Conservation (phyloP, 2,113 vertebrate genomes). For the Aviceda subcristata region DNA sequence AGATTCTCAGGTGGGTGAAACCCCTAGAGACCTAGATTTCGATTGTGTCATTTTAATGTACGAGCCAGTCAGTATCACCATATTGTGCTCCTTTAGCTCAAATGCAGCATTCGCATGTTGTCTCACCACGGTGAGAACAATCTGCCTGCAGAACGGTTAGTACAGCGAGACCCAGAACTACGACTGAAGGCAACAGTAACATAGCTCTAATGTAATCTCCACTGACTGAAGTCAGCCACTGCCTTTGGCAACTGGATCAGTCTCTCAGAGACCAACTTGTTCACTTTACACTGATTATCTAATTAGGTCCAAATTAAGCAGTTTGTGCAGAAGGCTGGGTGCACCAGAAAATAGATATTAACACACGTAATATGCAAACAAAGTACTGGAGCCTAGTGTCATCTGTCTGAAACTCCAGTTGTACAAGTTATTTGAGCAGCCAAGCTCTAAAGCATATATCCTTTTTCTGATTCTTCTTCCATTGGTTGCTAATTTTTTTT, state of each 20-base stretch:
- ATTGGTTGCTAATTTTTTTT: not conserved
- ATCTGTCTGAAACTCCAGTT: not conserved
- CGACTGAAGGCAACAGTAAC: not conserved
- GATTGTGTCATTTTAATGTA: not conserved
- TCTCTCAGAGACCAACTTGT: not conserved
- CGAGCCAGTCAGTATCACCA: not conserved
- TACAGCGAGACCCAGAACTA: not conserved
- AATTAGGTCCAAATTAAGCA: not conserved
- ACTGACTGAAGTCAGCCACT: not conserved
- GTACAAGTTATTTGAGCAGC: not conserved
- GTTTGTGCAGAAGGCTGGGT: not conserved
- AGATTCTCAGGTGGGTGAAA: not conserved
- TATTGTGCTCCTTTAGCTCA: fast-evolving
- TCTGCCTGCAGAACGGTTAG: not conserved
- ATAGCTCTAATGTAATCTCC: not conserved
- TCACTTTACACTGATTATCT: not conserved
- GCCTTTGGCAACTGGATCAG: not conserved
- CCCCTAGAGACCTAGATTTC: not conserved
- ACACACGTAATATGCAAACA: not conserved
- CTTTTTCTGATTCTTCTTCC: not conserved
- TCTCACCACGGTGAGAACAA: not conserved
- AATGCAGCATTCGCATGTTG: fast-evolving
- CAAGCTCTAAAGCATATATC: not conserved
- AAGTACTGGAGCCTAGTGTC: not conserved
- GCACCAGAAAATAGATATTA: not conserved